Conservation (phyloP, 2,888 invertebrate species). For the Eupeodes luniger region DNA sequence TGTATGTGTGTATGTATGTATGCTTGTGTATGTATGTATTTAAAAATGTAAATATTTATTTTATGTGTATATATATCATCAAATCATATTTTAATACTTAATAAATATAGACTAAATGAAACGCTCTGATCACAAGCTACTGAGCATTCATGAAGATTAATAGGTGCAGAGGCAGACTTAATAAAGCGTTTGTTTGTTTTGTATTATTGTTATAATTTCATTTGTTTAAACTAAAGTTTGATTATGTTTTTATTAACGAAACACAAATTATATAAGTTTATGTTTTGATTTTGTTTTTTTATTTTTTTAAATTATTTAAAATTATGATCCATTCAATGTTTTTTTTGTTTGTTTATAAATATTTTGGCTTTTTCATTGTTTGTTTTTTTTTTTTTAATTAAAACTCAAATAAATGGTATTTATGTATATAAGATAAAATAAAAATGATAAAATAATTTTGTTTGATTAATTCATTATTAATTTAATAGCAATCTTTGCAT, state of each 20-base stretch:
- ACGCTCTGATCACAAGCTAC: slow-evolving; percentile 53
- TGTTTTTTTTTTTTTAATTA: background rate
- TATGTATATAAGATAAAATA: background rate
- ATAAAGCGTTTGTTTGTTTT: slow-evolving; percentile 51
- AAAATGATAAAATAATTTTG: background rate
- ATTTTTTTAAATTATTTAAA: background rate
- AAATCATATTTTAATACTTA: slow-evolving; percentile 23
- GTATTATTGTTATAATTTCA: slow-evolving; percentile 18
- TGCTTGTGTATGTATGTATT: slow-evolving; percentile 20
- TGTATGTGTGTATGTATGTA: slow-evolving; percentile 5
- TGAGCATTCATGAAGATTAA: slow-evolving; percentile 43
- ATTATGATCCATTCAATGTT: background rate
- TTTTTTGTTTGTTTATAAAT: background rate
- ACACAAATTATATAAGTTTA: slow-evolving; percentile 1
- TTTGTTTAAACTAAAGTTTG: slow-evolving; percentile 15
- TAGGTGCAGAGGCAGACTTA: slow-evolving; percentile 47
- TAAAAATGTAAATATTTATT: slow-evolving; percentile 37
- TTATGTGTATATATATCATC: slow-evolving; percentile 25
- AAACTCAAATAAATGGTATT: background rate
- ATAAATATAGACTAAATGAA: slow-evolving; percentile 26
- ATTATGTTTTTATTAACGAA: slow-evolving; percentile 15
- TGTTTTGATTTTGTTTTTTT: background rate
- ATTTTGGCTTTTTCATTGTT: slow-evolving; percentile 17
- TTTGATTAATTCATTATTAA: background rate
- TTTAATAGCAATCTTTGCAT: background rate